A percentile compares a stretch with the other conserved stretches of the same genome.
These are phyloP conservation scores for Galleria mellonella DNA, from an alignment of 1,140 invertebrate species.

Conservation along the genomic window DNA sequence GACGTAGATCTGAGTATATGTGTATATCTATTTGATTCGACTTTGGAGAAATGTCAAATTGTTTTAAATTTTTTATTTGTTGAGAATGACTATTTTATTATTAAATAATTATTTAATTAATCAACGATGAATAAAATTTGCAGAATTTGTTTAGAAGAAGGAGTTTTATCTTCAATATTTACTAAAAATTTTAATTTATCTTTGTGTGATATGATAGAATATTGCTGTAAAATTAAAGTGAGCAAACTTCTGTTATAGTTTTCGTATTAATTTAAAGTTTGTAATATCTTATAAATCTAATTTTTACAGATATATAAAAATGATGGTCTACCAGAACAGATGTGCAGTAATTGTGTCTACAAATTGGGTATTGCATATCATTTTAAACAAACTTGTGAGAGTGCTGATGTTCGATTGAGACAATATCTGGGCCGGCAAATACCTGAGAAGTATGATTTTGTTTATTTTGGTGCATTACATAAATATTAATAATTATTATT, in stretches of 20 bases:
- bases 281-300: background rate
- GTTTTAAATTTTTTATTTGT: no score
- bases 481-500: conserved; percentile 5
- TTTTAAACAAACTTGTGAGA: conserved; percentile 80
- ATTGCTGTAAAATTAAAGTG: conserved; percentile 78
- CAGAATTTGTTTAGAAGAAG: conserved; percentile 79
- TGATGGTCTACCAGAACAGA: conserved; percentile 78
- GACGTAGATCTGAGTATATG: no score
- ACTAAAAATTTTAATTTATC: conserved; percentile 78
- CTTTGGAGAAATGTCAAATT: no score
- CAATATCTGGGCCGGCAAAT: conserved; percentile 75
- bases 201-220: conserved; percentile 78
- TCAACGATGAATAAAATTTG: conserved; percentile 76
- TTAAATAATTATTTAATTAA: no score
- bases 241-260: conserved; percentile 1
- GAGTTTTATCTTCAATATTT: conserved; percentile 76
- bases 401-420: conserved; percentile 76
- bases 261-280: no score
- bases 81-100: no score
- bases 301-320: conserved; percentile 74
- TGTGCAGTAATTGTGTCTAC: conserved; percentile 80
- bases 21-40: no score
- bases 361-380: conserved; percentile 79
- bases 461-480: conserved; percentile 3
- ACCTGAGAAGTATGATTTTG: conserved; percentile 31